Evolutionary conservation across 2,797 vertebrate genomes (phyloP).

Genomic region (Odontamblyopus rebecca): DNA sequence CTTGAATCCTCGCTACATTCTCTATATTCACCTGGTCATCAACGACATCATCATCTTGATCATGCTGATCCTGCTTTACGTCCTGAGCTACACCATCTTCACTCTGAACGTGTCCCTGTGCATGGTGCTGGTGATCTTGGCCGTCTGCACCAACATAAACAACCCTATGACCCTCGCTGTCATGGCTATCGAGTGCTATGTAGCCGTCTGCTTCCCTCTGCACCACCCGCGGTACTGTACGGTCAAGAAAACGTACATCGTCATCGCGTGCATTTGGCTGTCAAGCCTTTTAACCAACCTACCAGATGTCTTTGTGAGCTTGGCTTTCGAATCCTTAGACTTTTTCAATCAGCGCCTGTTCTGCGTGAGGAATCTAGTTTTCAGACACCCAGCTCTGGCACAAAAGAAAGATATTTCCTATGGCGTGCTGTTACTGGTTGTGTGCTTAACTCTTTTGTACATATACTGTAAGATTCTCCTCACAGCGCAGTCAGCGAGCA

Average conservation of each 20-base stretch:
- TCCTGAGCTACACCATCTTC: conserved; percentile 25
- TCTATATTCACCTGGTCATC: conserved; percentile 59
- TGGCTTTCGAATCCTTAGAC: conserved; percentile 35
- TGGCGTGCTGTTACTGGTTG: conserved; percentile 44
- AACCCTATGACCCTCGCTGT: conserved; percentile 66
- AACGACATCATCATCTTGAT: conserved; percentile 65
- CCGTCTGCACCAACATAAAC: conserved; percentile 47
- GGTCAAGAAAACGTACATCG: conserved; percentile 51
- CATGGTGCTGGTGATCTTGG: conserved; percentile 38
- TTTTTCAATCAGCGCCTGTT: conserved; percentile 32
- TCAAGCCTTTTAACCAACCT: conserved; percentile 47
- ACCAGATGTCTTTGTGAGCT: conserved; percentile 50
- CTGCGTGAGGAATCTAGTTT: conserved; percentile 46
- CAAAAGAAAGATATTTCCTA: conserved; percentile 43
- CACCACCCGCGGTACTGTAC: conserved; percentile 61
- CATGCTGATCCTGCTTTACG: conserved; percentile 31
- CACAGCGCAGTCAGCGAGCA: conserved; percentile 34
- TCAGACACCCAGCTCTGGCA: conserved; percentile 29
- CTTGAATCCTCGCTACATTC: conserved; percentile 35
- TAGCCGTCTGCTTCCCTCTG: conserved; percentile 66
- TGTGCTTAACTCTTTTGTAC: conserved; percentile 62
- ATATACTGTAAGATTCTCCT: conserved; percentile 61
- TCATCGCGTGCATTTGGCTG: conserved; percentile 59
- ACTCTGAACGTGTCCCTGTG: conserved; percentile 30
- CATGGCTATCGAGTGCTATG: conserved; percentile 70